Evolutionary conservation across 2,797 vertebrate species (phyloP), one percentile per base, ranked within the genome.

Genomic region (Cynodonichthys magdalenae): DNA sequence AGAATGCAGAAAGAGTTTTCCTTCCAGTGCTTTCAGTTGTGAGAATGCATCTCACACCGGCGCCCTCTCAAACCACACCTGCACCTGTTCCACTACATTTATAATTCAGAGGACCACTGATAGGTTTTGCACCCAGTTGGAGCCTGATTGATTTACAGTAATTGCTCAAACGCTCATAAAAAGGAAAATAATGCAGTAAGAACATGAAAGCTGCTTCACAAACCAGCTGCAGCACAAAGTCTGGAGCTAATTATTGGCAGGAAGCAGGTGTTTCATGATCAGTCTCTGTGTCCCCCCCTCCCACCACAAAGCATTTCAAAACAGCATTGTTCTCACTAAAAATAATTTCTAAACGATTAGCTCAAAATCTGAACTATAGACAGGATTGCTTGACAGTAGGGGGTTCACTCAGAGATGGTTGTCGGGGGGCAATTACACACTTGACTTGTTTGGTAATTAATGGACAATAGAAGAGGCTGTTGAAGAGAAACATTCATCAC

Each of bases 341-440:
- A 71, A 51, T 66, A 58, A 61, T 55, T 80, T 83, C 56, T 6
- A 51, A 49, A 36, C 41, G 14, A 74, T 82, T 79, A 75, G 49
- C 70, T 31, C 36, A 20, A 61, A 53, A 75, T 78, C 48, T 59
- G 36, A 76, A 52, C 53, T 57, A 72, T 75, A 84, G 85, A 79
- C 66, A 73, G 41, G 64, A 72, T 20, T 15, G 17, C 31, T 71
- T 27, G 8, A 63, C 77, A 79, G 66, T 41, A 80, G 31, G 17
- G 53, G 45, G 34, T 36, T 47, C 63, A 15, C 19, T 44, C 70
- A 0, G 58, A 53, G 74, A 27, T 17, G 2, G 11, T 56, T 31
- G 60, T 66, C 63, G 34, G 72, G 24, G 31, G 55, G 50, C 75
- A 89, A 83, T 88, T 91, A 85, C 85, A 84, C 69, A 65, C 59